Conservation (phyloP, 2,888 invertebrate genomes). For the Camponotus fellah region DNA sequence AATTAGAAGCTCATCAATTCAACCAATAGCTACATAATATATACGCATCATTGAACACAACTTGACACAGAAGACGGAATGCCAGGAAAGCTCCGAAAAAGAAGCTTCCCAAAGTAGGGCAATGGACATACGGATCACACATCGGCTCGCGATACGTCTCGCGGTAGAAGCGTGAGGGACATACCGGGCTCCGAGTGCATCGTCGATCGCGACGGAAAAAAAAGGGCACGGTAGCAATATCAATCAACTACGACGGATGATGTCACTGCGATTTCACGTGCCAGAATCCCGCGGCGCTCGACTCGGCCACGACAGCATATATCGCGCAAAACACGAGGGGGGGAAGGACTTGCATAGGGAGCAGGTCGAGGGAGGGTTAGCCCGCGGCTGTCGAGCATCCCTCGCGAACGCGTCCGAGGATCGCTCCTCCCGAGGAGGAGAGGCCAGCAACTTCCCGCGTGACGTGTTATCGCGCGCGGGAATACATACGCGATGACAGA, state of each 20-base stretch:
- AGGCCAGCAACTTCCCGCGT: constrained; percentile 34
- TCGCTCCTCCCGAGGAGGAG: neutral
- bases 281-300: constrained; percentile 62
- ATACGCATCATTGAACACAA: neutral
- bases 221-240: neutral
- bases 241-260: neutral
- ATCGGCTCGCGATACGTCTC: neutral
- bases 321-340: constrained; percentile 59
- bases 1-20: constrained; percentile 5
- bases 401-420: neutral
- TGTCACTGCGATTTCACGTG: constrained; percentile 69
- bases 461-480: constrained; percentile 11
- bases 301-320: constrained; percentile 63
- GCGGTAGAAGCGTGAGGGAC: constrained; percentile 15
- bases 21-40: constrained; percentile 6
- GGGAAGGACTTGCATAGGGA: constrained; percentile 71
- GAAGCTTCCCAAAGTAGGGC: constrained; percentile 1
- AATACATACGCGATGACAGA: neutral
- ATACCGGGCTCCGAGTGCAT: constrained; percentile 11
- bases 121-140: neutral
- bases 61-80: neutral
- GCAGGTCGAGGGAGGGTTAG: constrained; percentile 70
- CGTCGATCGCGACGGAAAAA: neutral
- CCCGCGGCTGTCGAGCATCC: constrained; percentile 71
- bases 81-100: neutral